Evolutionary conservation across 2,113 vertebrate genomes (phyloP), one percentile per base, ranked within the genome.

Genomic region (Irena cyanogastra): DNA sequence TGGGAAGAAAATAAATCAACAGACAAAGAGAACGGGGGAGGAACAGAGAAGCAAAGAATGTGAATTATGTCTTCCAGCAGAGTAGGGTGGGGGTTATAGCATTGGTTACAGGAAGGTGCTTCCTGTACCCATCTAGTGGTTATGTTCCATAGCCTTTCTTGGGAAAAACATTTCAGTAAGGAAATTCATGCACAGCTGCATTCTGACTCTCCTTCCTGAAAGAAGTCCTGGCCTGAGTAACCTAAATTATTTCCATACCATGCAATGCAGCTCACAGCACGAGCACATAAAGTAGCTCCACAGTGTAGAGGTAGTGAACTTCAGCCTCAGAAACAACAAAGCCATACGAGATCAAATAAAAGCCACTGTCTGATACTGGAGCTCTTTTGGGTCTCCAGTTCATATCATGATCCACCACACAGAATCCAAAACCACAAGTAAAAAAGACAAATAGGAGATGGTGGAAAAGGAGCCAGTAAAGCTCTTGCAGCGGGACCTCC

Each of bases 21-120:
- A 81, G 35, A 54, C 1, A 7, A 54, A 47, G 71, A 65, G 59
- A 75, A 71, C 33, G 1, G 4, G 7, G 35, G 3, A 76, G 28
- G 15, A 87, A 86, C 7, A 93, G 20, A 88, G 49, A 83, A 93
- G 16, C 17, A 11, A 89, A 70, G 61, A 79, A 78, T 9, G 45
- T 71, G 69, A 93, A 83, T 66, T 49, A 83, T 24, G 17, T 53
- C 72, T 45, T 93, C n/a, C 79, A 80, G 5, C 2, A 2, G 17
- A 5, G 3, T 0, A 0, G 6, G 1, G 30, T 83, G 53, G 16
- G 13, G 21, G 6, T 19, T 35, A 56, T 1, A 85, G 16, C 18
- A 27, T 37, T 86, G 27, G 39, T 63, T 93, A 90, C 30, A 80
- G 78, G 26, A 89, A n/a, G 53, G 44, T 61, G 50, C 56, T 81